phyloP scores from a whole-genome alignment of 2,113 vertebrate genomes.

The Bos javanicus region DNA sequence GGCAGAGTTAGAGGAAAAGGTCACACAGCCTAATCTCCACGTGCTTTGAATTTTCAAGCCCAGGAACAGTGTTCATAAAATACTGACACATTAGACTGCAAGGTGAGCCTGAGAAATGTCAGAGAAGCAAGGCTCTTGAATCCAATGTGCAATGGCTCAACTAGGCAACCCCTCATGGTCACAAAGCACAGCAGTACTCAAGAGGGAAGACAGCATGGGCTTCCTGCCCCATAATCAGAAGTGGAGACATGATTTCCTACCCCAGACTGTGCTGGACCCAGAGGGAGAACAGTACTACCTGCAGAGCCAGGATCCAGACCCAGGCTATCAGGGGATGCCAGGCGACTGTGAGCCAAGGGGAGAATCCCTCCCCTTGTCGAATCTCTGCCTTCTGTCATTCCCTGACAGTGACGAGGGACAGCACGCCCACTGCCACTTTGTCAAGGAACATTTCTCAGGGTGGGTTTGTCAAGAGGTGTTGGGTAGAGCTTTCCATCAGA shows the following conservation, averaged over 20 bases:
- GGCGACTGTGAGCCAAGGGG: background rate
- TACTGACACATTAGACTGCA: background rate
- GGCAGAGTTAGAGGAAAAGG: background rate
- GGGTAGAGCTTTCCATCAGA: background rate
- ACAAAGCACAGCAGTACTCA: background rate
- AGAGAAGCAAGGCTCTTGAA: background rate
- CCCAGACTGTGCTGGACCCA: background rate
- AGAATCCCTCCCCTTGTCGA: background rate
- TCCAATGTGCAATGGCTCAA: fast-evolving
- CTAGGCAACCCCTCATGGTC: background rate
- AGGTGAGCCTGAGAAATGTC: background rate
- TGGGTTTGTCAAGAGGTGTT: background rate
- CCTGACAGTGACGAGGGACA: background rate
- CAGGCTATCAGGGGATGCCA: background rate
- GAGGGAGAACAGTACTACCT: background rate
- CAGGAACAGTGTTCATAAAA: background rate
- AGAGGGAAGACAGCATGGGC: background rate
- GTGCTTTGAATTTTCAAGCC: background rate
- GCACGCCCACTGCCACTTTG: background rate
- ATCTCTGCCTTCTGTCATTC: background rate
- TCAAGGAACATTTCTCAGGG: background rate
- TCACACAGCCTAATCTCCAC: background rate
- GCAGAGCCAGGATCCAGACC: background rate
- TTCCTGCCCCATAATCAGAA: background rate
- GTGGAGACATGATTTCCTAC: background rate